Evolutionary conservation across 2,888 invertebrate species (phyloP), one percentile per base, ranked within the genome.

Genomic region (Zelleria hepariella): DNA sequence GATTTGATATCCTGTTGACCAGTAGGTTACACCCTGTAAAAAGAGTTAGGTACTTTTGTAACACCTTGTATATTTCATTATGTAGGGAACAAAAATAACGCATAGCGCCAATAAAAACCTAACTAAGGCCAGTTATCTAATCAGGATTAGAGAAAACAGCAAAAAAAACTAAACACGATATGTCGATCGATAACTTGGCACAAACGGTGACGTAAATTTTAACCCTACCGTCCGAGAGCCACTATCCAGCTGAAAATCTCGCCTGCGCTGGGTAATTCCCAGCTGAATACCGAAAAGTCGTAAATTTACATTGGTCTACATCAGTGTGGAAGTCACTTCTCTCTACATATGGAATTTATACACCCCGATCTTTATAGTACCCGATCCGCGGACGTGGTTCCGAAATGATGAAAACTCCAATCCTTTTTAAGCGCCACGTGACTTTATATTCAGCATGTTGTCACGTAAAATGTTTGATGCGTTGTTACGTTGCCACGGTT

Each of bases 211-310:
- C 73, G 73, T 75, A 73, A 74, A 77, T 77, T 78, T 71, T 65
- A 56, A 18, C 57, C 23, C 51, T 49, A 57, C 48, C 55, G 42
- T 61, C 59, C 66, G 66, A 66, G 69, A 70, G 67, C 63, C 65
- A 68, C 75, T 80, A 77, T 79, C 77, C 66, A 69, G 75, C 71
- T 75, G 66, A 74, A 42, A 80, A 82, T 82, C 79, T 79, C 77
- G 70, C 74, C 72, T 75, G 71, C 73, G 70, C 73, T 71, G 74
- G 72, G 78, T 79, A 77, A 86, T 82, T 83, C 84, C 80, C 84
- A 62, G 74, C 70, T 77, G 84, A 76, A 80, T 82, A 78, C 82
- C 77, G 80, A 81, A 81, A 78, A 78, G 77, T 81, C 80, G 80
- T 85, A 85, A 85, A 85, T 85, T 80, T 79, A 77, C 78, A 79